Percentiles rank a stretch among this genome's conserved stretches.
phyloP scores from a whole-genome alignment of 2,113 vertebrate species.

The Phylloscopus trochiloides region DNA sequence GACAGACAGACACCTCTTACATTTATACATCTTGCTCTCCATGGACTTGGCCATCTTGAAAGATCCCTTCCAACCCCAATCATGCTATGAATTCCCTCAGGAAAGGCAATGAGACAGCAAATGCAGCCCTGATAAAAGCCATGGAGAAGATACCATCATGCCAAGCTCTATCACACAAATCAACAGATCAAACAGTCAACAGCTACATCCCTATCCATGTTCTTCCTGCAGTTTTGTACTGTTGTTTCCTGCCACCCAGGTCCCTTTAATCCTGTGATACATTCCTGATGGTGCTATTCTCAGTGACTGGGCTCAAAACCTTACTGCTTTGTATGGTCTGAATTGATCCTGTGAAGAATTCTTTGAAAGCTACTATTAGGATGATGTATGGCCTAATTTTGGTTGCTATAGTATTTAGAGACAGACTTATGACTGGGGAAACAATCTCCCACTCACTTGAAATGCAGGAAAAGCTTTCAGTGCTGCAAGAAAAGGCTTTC shows the following conservation, averaged over 20 bases:
- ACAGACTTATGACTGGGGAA: conserved; percentile 49
- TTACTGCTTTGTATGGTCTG: conserved; percentile 47
- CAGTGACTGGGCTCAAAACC: conserved; percentile 22
- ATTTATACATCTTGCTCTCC: neutral
- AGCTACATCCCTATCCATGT: neutral
- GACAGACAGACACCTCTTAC: accelerated
- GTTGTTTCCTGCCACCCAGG: neutral
- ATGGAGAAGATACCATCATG: neutral
- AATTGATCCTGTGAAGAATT: conserved; percentile 79
- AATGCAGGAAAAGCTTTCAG: conserved; percentile 56
- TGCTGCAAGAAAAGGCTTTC: conserved; percentile 43
- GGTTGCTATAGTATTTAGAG: conserved; percentile 77
- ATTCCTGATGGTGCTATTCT: neutral
- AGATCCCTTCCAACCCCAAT: neutral
- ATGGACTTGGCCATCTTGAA: accelerated
- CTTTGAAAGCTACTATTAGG: conserved; percentile 75
- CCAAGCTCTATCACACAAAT: neutral
- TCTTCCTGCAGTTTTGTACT: accelerated
- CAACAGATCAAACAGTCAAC: neutral
- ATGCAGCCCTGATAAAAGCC: neutral
- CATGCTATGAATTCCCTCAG: neutral
- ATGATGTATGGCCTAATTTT: conserved; percentile 81
- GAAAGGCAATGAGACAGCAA: neutral
- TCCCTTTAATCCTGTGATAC: neutral
- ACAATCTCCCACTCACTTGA: conserved; percentile 49